Evolutionary conservation across 2,888 invertebrate genomes (phyloP).

Genomic region (Phymatocera aterrima): DNA sequence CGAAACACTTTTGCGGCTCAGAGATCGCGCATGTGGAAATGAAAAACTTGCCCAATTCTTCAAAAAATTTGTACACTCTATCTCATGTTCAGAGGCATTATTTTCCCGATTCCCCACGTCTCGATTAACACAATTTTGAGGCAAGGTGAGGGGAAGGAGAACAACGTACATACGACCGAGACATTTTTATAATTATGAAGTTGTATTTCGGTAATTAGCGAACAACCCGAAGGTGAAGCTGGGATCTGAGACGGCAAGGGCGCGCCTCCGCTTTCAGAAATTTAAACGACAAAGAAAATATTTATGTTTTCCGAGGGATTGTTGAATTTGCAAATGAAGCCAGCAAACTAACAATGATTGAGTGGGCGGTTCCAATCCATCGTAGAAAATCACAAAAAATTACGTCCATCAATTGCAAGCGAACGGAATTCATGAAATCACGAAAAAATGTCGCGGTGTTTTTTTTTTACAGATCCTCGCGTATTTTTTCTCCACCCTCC

Average conservation of each 20-base stretch:
- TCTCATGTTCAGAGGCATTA: neutral
- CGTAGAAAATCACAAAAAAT: neutral
- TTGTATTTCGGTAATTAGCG: slow-evolving; percentile 40
- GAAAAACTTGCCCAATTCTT: neutral
- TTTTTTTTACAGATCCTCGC: neutral
- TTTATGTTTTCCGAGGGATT: slow-evolving; percentile 1
- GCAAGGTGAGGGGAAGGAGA: neutral
- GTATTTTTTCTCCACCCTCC: neutral
- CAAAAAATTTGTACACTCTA: neutral
- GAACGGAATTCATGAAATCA: neutral
- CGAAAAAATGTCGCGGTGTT: neutral
- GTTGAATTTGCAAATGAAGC: slow-evolving; percentile 11
- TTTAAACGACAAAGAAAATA: slow-evolving; percentile 18
- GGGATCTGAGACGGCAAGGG: neutral
- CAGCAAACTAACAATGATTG: neutral
- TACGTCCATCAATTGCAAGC: neutral
- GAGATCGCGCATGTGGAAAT: neutral
- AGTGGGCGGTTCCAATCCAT: slow-evolving; percentile 6
- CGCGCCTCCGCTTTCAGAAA: neutral
- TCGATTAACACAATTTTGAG: neutral
- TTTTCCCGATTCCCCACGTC: neutral
- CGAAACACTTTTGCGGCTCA: neutral
- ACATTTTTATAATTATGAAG: slow-evolving; percentile 34
- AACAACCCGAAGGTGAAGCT: neutral
- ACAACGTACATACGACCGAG: neutral